These are phyloP conservation scores for Dipodomys ordii DNA, from an alignment of 2,113 vertebrate species.

Conservation along the genomic window DNA sequence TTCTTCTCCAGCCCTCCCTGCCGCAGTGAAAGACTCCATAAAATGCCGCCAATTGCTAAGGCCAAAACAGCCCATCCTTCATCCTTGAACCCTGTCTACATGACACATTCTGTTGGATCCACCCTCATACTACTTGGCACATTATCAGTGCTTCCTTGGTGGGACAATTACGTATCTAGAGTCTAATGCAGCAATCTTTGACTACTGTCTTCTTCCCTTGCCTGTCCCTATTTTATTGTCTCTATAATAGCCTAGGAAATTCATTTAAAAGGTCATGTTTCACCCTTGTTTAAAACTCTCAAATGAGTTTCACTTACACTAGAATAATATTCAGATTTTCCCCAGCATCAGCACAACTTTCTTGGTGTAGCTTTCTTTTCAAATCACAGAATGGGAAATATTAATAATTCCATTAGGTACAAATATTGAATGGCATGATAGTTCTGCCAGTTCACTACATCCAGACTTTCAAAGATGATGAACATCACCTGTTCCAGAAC, in stretches of 20 bases:
- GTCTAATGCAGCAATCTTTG: not conserved
- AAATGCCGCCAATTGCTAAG: not conserved
- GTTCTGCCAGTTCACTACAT: not conserved
- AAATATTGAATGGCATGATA: not conserved
- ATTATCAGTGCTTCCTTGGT: not conserved
- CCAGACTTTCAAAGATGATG: not conserved
- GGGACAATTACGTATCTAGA: not conserved
- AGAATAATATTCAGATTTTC: not conserved
- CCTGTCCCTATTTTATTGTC: not conserved
- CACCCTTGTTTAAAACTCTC: not conserved
- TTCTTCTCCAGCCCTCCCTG: not conserved
- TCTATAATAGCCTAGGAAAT: not conserved
- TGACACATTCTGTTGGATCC: not conserved
- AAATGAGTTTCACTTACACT: not conserved
- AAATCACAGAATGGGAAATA: not conserved
- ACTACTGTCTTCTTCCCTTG: not conserved
- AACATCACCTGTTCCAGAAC: not conserved
- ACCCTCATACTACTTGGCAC: not conserved
- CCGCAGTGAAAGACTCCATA: not conserved
- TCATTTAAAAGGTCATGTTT: not conserved
- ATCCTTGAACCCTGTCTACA: not conserved
- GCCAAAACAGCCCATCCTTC: not conserved
- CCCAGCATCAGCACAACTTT: not conserved
- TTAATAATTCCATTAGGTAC: not conserved
- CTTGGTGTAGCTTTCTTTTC: not conserved